Conservation (phyloP, 37 sponge, comb jelly and placozoan genomes). For the Bolinopsis microptera region DNA sequence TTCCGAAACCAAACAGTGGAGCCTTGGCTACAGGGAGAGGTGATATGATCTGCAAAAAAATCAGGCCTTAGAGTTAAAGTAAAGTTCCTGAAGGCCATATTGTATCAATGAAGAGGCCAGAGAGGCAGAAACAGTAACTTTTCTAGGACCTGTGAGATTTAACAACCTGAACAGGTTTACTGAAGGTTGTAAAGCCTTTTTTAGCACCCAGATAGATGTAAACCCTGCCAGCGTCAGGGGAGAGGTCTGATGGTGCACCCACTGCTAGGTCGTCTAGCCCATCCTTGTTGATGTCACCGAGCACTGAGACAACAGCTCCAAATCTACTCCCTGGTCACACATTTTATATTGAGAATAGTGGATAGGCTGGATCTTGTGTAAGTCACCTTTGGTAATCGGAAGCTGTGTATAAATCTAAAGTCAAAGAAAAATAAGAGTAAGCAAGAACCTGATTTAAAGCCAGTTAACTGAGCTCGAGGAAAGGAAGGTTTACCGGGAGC, state of each 20-base stretch:
- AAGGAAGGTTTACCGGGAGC: neutral
- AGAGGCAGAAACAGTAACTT: too few species aligned
- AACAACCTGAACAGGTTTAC: neutral
- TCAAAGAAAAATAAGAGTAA: too few species aligned
- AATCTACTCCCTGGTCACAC: neutral
- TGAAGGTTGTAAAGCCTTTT: neutral
- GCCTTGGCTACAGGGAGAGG: neutral
- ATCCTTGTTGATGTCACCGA: slow-evolving; percentile 63
- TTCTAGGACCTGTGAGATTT: too few species aligned
- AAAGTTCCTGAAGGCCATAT: neutral
- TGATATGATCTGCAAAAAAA: neutral
- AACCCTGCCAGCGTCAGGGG: slow-evolving; percentile 36
- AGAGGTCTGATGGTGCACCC: slow-evolving; percentile 35
- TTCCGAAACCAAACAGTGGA: slow-evolving; percentile 26
- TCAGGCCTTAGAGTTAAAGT: neutral
- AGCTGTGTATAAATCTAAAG: too few species aligned
- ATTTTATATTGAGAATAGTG: too few species aligned
- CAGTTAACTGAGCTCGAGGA: neutral
- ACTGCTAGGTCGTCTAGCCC: slow-evolving; percentile 27
- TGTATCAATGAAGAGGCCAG: too few species aligned
- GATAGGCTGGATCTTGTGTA: too few species aligned
- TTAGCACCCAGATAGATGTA: slow-evolving; percentile 32
- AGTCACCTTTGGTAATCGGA: too few species aligned
- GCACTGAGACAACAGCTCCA: slow-evolving; percentile 4
- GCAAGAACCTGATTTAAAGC: neutral